These are phyloP conservation scores for Decapterus maruadsi DNA, from an alignment of 2,797 vertebrate species.

Conservation along the genomic window DNA sequence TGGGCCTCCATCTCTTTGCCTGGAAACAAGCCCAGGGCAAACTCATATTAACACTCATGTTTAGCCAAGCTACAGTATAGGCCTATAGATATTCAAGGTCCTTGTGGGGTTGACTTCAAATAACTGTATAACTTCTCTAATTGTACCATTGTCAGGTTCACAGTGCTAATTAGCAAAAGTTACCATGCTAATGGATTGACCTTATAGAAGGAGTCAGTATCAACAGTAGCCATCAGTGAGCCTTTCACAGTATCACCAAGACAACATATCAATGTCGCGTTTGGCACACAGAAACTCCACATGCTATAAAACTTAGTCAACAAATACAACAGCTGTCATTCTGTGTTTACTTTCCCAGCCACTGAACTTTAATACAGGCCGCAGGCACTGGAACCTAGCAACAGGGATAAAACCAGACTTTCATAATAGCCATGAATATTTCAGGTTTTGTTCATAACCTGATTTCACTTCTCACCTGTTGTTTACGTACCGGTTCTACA, in stretches of 20 bases:
- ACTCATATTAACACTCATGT: background rate
- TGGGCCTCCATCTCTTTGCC: conserved; percentile 87
- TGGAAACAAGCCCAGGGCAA: conserved; percentile 56
- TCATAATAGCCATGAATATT: conserved; percentile 38
- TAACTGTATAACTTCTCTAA: too few species aligned
- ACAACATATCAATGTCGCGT: conserved; percentile 68
- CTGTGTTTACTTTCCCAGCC: conserved; percentile 88
- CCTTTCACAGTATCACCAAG: conserved; percentile 61
- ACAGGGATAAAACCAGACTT: conserved; percentile 66
- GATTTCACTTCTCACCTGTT: conserved; percentile 39
- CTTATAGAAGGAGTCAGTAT: conserved; percentile 25
- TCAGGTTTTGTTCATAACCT: conserved; percentile 45
- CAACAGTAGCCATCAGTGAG: conserved; percentile 25
- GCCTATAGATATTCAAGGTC: background rate
- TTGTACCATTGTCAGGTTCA: background rate
- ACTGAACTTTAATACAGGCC: conserved; percentile 71
- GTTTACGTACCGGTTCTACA: conserved; percentile 1
- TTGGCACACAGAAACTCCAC: conserved; percentile 72
- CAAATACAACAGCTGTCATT: conserved; percentile 84
- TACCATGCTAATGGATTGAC: background rate
- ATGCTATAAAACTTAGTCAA: conserved; percentile 81
- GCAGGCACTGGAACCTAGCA: conserved; percentile 70
- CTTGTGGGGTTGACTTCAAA: background rate
- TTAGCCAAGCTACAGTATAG: background rate
- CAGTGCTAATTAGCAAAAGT: background rate